phyloP scores from a whole-genome alignment of 1,140 invertebrate genomes.

The Diplogasteroides magnus region DNA sequence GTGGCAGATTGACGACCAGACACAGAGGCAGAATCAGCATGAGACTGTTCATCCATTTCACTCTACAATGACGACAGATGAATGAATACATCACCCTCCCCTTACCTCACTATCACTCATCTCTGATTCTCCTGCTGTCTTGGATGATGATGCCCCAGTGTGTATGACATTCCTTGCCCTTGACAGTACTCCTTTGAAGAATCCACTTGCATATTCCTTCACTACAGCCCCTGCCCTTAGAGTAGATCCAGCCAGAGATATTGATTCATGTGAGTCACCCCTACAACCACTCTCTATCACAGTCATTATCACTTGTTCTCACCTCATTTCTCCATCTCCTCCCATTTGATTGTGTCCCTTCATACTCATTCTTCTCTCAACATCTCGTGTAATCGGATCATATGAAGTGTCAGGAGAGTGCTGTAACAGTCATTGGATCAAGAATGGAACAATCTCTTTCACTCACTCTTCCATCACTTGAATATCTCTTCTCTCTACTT shows the following conservation, averaged over 20 bases:
- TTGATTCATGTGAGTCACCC: not conserved
- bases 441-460: too few relatives aligned
- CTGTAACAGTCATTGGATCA: too few relatives aligned
- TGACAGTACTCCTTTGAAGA: not conserved
- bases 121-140: not conserved
- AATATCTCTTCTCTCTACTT: too few relatives aligned
- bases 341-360: slow-evolving; percentile 27
- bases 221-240: not conserved
- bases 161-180: not conserved
- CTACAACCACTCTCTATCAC: not conserved
- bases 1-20: not conserved
- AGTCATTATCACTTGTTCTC: not conserved
- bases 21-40: not conserved
- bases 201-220: not conserved
- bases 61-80: not conserved
- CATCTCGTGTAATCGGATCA: slow-evolving; percentile 47
- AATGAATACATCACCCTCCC: too few relatives aligned
- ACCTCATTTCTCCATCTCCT: slow-evolving; percentile 1
- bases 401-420: not conserved
- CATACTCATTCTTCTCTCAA: slow-evolving; percentile 46
- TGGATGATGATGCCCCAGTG: not conserved
- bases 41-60: not conserved
- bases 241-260: not conserved
- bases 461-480: too few relatives aligned
- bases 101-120: not conserved